Evolutionary conservation across 2,797 vertebrate genomes (phyloP), one percentile per base, ranked within the genome.

Genomic region (Sternarchorhynchus goeldii): DNA sequence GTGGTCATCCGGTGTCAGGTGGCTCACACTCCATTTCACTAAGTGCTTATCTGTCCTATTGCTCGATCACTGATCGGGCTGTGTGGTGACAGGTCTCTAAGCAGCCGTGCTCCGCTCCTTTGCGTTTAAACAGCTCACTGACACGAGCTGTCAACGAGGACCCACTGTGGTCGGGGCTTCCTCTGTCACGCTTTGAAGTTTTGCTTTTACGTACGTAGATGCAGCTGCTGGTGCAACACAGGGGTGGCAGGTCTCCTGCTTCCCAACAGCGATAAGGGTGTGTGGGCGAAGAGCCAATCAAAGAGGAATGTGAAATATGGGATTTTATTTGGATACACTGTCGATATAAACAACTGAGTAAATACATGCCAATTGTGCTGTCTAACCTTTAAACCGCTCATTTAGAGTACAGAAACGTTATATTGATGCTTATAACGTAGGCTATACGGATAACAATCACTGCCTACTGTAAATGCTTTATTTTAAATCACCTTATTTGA

Each of bases 101-200:
- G 8, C 60, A 80, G 36, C 64, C 20, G 73, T 66, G 63, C 41
- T 29, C 55, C 39, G 74, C 76, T 82, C 64, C 67, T 66, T 77
- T 67, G 34, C n/a, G 50, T 25, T 18, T 72, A 72, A 80, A 81
- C 62, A 64, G 68, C 39, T 68, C 64, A 67, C 81, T 87, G 86
- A 88, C 83, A 87, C 66, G 18, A 81, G 83, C 82, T 87, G 85
- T 85, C 85, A 87, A 39, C 10, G 12, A 73, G 82, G 55, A 73
- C 75, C 53, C 77, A 81, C 12, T 73, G 75, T 50, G 45, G 45
- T 78, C 58, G 45, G 59, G 73, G 77, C 39, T 32, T 31, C n/a
- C 71, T 75, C 80, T 72, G 70, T n/a, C 25, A 16, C 18, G 8
- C 64, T 74, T 70, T 64, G 58, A 71, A 62, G 65, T 36, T 70